A percentile compares a stretch with the other conserved stretches of the same genome.
These are phyloP conservation scores for Gallinago stenura DNA, from an alignment of 2,797 vertebrate genomes.

Conservation along the genomic window DNA sequence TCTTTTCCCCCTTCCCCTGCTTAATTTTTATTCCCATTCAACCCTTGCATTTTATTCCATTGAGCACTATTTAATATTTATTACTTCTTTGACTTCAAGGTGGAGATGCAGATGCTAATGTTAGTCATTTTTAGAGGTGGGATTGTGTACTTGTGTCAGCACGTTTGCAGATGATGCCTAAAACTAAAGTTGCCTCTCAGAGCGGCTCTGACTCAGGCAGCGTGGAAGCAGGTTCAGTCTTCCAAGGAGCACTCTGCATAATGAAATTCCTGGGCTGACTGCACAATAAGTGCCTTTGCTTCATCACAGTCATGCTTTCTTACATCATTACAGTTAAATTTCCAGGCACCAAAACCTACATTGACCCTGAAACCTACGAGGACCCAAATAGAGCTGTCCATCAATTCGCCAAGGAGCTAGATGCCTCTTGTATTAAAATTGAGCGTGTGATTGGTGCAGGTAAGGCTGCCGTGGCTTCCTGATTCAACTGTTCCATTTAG, in stretches of 20 bases:
- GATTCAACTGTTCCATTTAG: conserved; percentile 82
- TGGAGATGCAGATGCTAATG: conserved; percentile 8
- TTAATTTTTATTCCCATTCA: not conserved
- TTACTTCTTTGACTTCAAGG: conserved; percentile 13
- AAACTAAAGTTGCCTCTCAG: conserved; percentile 72
- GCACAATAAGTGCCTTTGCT: conserved; percentile 86
- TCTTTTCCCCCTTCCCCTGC: not conserved
- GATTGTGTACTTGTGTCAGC: conserved; percentile 62
- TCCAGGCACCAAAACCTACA: conserved; percentile 99
- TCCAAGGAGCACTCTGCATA: conserved; percentile 80
- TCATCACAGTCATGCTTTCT: conserved; percentile 96
- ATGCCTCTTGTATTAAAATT: conserved; percentile 99
- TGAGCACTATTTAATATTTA: conserved; percentile 27
- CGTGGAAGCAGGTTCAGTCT: conserved; percentile 75
- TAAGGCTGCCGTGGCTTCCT: conserved; percentile 85
- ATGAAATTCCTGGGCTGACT: conserved; percentile 83
- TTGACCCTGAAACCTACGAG: conserved; percentile 99
- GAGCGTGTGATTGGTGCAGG: conserved; percentile 98
- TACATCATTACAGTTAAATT: conserved; percentile 99
- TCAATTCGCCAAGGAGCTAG: conserved; percentile 99
- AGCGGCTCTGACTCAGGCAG: conserved; percentile 66
- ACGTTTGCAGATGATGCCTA: conserved; percentile 68
- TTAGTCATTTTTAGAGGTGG: conserved; percentile 56
- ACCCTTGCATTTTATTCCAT: not conserved
- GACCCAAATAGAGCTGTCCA: conserved; percentile 99